Evolutionary conservation across 2,797 vertebrate species (phyloP), one percentile per base, ranked within the genome.

Genomic region (Acomys russatus): DNA sequence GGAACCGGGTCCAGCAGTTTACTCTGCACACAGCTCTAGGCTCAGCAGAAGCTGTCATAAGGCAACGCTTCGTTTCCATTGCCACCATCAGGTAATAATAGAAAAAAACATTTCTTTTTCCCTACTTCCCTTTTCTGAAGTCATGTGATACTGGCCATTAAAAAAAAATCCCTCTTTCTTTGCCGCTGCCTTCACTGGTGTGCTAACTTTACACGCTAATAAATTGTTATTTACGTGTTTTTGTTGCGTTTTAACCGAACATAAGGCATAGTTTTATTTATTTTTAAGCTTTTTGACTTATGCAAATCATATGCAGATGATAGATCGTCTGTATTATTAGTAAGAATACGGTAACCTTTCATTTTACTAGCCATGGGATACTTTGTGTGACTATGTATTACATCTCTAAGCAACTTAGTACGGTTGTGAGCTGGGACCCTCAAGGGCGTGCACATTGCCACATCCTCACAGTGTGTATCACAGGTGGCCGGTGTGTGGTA

Each of bases 201-300:
- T 94, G 93, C 78, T 93, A 3, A 38, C 71, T 78, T 74, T 80
- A 76, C 38, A 9, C 82, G 44, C 71, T 92, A 33, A 66, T 92
- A 33, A 66, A 63, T 94, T 89, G 35, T 92, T 93, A 71, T 88
- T 94, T 94, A 63, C 97, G 80, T 84, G 17, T 86, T 54, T 91
- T 92, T 92, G 87, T 76, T 96, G 70, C 90, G 79, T 82, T 94
- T 95, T 91, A 93, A 82, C 79, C 77, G 73, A 89, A 70, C 94
- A 88, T 82, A 83, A 94, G 71, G 93, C 85, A 92, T 94, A 95
- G 66, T 79, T 94, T 95, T 96, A 94, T 93, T 96, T 95, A 90
- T 96, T 95, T 93, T 88, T 88, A 96, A 93, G 86, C 56, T 96
- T 96, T 97, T 70, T 92, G 94, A 94, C 86, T 94, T 70, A 86